phyloP scores from a whole-genome alignment of 1,140 invertebrate genomes.

The Drosophila albomicans region DNA sequence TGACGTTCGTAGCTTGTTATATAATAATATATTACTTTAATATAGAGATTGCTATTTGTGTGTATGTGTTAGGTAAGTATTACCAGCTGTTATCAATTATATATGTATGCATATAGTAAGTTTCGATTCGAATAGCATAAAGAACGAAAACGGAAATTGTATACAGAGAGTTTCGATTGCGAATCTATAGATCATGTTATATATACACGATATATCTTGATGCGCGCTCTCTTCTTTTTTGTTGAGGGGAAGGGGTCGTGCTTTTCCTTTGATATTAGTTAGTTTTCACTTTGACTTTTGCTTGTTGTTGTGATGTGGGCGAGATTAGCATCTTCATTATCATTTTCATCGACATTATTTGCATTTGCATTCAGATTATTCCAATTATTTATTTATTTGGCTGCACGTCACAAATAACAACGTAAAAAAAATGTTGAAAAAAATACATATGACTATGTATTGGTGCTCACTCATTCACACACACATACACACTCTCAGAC shows the following conservation, averaged over 20 bases:
- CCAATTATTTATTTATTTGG: constrained; percentile 7
- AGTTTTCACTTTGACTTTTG: constrained; percentile 48
- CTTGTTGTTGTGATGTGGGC: constrained; percentile 4
- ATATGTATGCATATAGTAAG: constrained; percentile 1
- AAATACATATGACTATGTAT: constrained; percentile 20
- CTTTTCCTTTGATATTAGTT: constrained; percentile 29
- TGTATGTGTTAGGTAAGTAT: constrained; percentile 44
- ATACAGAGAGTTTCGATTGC: constrained; percentile 25
- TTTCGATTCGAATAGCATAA: constrained; percentile 13
- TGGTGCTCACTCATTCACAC: constrained; percentile 3
- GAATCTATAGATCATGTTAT: constrained; percentile 7
- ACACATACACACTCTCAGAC: constrained; percentile 9
- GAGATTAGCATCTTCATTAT: constrained; percentile 29
- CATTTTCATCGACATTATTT: constrained; percentile 21
- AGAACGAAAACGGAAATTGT: constrained; percentile 35
- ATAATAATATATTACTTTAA: constrained; percentile 25
- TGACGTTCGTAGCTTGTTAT: constrained; percentile 48
- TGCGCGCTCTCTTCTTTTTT: constrained; percentile 7
- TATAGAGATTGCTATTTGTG: constrained; percentile 43
- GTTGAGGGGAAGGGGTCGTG: too few relatives aligned
- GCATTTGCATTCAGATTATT: constrained; percentile 22
- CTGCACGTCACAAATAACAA: constrained; percentile 36
- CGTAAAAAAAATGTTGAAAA: constrained; percentile 43
- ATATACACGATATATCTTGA: neutral
- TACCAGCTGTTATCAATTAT: constrained; percentile 30